Evolutionary conservation across 1,140 invertebrate genomes (phyloP).

Genomic region (Hylaeus volcanicus): DNA sequence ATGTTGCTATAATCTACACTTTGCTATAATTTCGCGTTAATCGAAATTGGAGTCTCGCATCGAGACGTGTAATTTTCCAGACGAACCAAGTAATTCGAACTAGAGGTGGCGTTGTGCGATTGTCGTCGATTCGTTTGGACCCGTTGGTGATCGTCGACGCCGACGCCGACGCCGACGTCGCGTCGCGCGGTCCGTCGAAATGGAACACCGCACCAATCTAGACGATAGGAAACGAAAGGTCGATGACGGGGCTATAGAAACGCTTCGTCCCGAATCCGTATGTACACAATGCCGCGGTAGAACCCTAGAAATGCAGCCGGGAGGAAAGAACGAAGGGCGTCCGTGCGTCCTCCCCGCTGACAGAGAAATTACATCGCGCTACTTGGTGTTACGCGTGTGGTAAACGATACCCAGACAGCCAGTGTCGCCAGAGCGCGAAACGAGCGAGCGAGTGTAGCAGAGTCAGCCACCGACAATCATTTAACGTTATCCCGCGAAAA

Average conservation of each 20-base stretch:
- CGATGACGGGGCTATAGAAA: conserved; percentile 28
- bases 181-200: conserved; percentile 45
- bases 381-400: conserved; percentile 54
- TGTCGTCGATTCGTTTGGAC: conserved; percentile 25
- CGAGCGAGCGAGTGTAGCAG: neutral
- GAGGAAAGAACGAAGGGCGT: conserved; percentile 27
- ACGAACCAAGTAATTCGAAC: conserved; percentile 38
- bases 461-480: too few relatives aligned
- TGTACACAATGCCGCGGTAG: conserved; percentile 10
- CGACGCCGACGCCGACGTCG: too few relatives aligned
- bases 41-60: too few relatives aligned
- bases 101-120: neutral
- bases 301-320: conserved; percentile 60
- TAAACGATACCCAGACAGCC: conserved; percentile 50
- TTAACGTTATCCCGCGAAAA: neutral
- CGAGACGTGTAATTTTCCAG: conserved; percentile 22
- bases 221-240: conserved; percentile 18
- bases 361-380: conserved; percentile 58
- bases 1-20: neutral
- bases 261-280: conserved; percentile 24
- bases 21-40: too few relatives aligned
- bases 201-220: conserved; percentile 47
- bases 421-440: conserved; percentile 41
- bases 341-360: conserved; percentile 6
- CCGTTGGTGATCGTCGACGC: too few relatives aligned